Evolutionary conservation across 2,888 invertebrate genomes (phyloP).

Genomic region (Acleris cristana): DNA sequence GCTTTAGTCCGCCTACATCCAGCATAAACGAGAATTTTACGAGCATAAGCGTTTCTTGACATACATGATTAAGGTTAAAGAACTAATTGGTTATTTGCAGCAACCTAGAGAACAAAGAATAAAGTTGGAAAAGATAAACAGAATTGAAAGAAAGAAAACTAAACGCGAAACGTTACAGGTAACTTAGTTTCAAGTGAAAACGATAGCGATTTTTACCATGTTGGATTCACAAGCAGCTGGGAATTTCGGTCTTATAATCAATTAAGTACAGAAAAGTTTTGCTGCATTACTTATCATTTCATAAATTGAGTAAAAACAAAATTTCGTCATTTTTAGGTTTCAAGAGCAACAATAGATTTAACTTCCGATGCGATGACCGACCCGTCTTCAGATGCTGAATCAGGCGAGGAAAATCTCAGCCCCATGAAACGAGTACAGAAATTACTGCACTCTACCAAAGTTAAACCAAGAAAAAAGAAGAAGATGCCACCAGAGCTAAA

Average conservation of each 20-base stretch:
- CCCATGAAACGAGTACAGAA: constrained; percentile 75
- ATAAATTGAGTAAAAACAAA: constrained; percentile 21
- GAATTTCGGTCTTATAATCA: background rate
- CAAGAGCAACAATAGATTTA: constrained; percentile 83
- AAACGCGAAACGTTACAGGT: constrained; percentile 85
- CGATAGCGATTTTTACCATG: background rate
- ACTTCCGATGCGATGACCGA: constrained; percentile 88
- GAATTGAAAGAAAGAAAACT: constrained; percentile 73
- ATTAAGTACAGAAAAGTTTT: background rate
- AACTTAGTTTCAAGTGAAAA: constrained; percentile 38
- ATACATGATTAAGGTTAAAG: background rate
- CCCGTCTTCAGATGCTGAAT: constrained; percentile 85
- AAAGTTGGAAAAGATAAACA: constrained; percentile 72
- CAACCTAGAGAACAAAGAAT: constrained; percentile 65
- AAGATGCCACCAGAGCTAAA: constrained; percentile 82
- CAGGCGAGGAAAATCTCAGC: constrained; percentile 73
- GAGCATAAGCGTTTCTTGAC: background rate
- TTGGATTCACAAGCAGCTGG: background rate
- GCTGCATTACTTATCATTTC: too few species aligned
- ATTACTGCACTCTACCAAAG: constrained; percentile 67
- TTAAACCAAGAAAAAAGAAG: constrained; percentile 74
- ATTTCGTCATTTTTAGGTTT: constrained; percentile 67
- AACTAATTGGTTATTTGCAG: constrained; percentile 53
- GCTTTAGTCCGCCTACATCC: too few species aligned
- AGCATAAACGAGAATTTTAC: too few species aligned